Conservation (phyloP, 2,797 vertebrate genomes). For the Notoglanidium macrostoma region DNA sequence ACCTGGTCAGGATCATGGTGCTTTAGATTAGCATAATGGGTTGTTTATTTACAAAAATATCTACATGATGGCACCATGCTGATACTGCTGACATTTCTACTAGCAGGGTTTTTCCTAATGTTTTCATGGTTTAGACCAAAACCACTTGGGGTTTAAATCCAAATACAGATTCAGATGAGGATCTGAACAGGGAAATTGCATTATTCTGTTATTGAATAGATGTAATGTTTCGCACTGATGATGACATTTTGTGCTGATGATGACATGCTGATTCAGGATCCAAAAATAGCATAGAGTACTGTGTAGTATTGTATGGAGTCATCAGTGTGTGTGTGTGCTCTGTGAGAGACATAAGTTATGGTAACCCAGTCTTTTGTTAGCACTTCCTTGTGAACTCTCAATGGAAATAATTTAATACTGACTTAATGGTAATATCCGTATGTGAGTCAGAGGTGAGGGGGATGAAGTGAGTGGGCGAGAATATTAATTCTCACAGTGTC, state of each 20-base stretch:
- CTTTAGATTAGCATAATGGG: too few species aligned
- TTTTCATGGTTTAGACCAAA: background rate
- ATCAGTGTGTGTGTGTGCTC: background rate
- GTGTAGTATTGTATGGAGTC: background rate
- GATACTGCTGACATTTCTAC: background rate
- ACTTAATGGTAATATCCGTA: background rate
- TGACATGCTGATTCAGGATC: background rate
- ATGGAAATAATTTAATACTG: background rate
- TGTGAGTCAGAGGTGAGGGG: background rate
- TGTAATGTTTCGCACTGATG: background rate
- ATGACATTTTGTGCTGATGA: background rate
- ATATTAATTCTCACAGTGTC: background rate
- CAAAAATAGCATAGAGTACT: background rate
- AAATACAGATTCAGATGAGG: background rate
- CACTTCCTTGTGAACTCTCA: background rate
- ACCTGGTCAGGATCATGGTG: background rate
- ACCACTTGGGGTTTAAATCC: background rate
- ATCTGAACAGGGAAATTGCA: background rate
- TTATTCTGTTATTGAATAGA: background rate
- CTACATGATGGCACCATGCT: too few species aligned
- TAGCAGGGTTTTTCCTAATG: background rate
- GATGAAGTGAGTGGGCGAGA: background rate
- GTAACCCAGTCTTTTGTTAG: background rate
- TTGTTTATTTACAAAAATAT: too few species aligned
- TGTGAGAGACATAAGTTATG: background rate